Evolutionary conservation across 2,113 vertebrate species (phyloP), one percentile per base, ranked within the genome.

Genomic region (Gobiocypris rarus): DNA sequence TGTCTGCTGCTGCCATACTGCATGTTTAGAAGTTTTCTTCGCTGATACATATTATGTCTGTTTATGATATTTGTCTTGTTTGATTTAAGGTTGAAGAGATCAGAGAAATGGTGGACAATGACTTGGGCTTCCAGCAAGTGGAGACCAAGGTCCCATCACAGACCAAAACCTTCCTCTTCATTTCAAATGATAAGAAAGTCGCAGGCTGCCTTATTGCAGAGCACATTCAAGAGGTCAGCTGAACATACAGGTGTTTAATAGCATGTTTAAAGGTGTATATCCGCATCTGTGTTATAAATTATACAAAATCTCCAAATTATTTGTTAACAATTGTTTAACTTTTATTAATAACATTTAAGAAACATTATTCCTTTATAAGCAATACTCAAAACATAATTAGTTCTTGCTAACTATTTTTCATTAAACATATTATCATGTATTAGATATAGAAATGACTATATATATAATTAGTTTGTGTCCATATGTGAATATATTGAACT

Each of bases 51-150:
- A 22, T 50, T 17, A 56, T 10, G 14, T 14, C 48, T 76, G 0
- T 56, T 45, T 75, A 34, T 38, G n/a, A 41, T 38, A 38, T 41
- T 22, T 56, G 11, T 24, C 9, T 24, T 38, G 4, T 78, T 31
- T 71, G 26, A 19, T 26, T 34, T 86, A 56, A 99, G 98, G 97
- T 99, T 70, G 97, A 99, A 85, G 98, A 99, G 92, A 99, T 99
- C 83, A 94, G 98, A 92, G 98, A 99, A 93, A 97, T 99, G 96
- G 98, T 99, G 90, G 98, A 99, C 95, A 99, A 96, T 86, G 98
- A 99, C 89, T 93, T 99, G 85, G 98, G 98, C 89, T 99, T 99
- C 92, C 98, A 99, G 82, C 97, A 99, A 91, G 95, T 96, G 91
- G 96, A 97, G 10, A 94, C 96, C 71, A 97, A 97, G 94, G 97